Evolutionary conservation across 2,113 vertebrate genomes (phyloP), one percentile per base, ranked within the genome.

Genomic region (Muscicapa adusta): DNA sequence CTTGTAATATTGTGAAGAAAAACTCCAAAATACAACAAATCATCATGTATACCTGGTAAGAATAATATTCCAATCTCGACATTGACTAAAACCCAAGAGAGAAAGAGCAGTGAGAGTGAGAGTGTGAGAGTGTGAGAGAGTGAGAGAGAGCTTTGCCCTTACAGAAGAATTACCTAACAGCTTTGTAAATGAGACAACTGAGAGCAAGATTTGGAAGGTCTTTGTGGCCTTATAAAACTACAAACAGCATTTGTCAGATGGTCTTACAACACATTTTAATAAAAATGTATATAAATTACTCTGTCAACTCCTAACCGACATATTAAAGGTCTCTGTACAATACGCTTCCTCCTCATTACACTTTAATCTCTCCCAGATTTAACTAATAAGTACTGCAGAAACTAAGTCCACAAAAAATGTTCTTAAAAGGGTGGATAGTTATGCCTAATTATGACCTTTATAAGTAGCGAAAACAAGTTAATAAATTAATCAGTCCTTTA

Each of bases 191-290:
- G 54, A 57, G 45, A 36, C 45, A 76, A 88, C 22, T 20, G 43
- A 74, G 23, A 75, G 7, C 23, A 85, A 85, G 75, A 63, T 16
- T 58, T 85, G 33, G 24, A 81, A 82, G 53, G 57, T 40, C 79
- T 94, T 94, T 15, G 24, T 79, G 58, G 75, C 17, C 63, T 53
- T 91, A 45, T 73, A 92, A 88, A 93, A 61, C 9, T 53, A 65
- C 17, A 56, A 88, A 48, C 9, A 68, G 3, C 31, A 53, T 83
- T 88, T 6, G 1, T 67, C 75, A 86, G 71, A 93, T 86, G 79
- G 89, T n/a, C 76, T 92, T 94, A 14, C 19, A 68, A 61, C 20
- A 61, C n/a, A 42, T 88, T 92, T 92, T 48, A 83, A 70, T 94
- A 92, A 92, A 93, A 95, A 80, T 50, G 8, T 57, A 48, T 92